Percentiles rank a stretch among this genome's conserved stretches.
Conservation (phyloP, 2,888 invertebrate species). For the Leucophenga maculata region DNA sequence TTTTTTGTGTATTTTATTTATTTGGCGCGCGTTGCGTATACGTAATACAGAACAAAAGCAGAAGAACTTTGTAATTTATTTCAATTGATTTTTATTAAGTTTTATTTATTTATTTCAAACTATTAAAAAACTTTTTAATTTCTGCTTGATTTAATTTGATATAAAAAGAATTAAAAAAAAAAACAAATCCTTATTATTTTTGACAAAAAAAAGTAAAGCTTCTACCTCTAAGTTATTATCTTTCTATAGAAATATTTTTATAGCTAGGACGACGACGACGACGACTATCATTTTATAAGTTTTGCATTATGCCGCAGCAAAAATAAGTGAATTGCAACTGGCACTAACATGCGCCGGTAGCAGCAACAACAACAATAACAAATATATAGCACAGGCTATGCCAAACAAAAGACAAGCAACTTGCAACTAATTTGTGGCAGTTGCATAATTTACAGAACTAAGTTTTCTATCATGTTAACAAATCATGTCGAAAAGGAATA, state of each 20-base stretch:
- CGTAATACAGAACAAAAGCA: background rate
- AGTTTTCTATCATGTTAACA: constrained; percentile 67
- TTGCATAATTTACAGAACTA: constrained; percentile 50
- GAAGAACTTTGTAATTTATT: no score
- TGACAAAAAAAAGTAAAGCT: background rate
- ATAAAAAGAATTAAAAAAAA: background rate
- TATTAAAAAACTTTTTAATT: no score
- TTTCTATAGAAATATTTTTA: background rate
- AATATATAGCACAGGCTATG: background rate
- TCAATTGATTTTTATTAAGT: no score
- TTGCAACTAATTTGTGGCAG: constrained; percentile 37
- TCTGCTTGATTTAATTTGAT: no score
- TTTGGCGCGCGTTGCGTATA: background rate
- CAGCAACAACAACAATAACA: constrained; percentile 17
- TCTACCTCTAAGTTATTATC: background rate
- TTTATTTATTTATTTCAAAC: no score
- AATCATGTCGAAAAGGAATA: constrained; percentile 53
- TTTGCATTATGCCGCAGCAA: constrained; percentile 3
- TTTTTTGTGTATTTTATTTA: background rate
- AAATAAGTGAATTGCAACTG: background rate
- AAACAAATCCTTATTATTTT: background rate
- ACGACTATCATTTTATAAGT: no score
- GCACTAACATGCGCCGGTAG: constrained; percentile 12
- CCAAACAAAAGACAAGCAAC: background rate
- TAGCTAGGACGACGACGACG: no score